Percentiles rank a stretch among this genome's conserved stretches.
Conservation (phyloP, 2,888 invertebrate genomes). For the Rapana venosa region DNA sequence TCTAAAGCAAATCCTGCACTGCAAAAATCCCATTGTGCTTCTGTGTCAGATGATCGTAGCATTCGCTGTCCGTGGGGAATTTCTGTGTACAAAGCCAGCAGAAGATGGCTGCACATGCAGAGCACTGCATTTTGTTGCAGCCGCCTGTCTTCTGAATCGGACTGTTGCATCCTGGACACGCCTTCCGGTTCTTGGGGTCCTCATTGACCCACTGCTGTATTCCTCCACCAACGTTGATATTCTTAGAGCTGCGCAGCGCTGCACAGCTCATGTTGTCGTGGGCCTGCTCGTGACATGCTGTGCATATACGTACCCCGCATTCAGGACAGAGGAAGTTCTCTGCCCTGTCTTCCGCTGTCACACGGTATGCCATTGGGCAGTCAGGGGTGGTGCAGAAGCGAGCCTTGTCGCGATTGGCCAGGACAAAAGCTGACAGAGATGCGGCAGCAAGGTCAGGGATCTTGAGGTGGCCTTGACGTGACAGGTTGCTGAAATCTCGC, state of each 20-base stretch:
- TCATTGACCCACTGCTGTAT: constrained; percentile 59
- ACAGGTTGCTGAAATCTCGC: constrained; percentile 55
- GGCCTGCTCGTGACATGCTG: constrained; percentile 63
- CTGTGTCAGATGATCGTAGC: constrained; percentile 64
- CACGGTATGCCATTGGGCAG: constrained; percentile 68
- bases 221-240: constrained; percentile 50
- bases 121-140: constrained; percentile 70
- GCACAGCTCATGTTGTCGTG: constrained; percentile 69
- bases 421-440: constrained; percentile 60
- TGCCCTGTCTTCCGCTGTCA: constrained; percentile 49
- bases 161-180: constrained; percentile 67
- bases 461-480: constrained; percentile 49
- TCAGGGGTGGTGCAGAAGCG: constrained; percentile 70
- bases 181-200: constrained; percentile 58
- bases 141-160: constrained; percentile 70
- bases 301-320: constrained; percentile 63
- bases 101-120: constrained; percentile 62
- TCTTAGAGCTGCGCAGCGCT: constrained; percentile 56
- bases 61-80: constrained; percentile 51
- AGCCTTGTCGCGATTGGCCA: constrained; percentile 53
- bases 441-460: constrained; percentile 51
- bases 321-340: constrained; percentile 57
- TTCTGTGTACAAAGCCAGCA: constrained; percentile 70
- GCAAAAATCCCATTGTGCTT: constrained; percentile 54
- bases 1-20: neutral